A percentile compares a stretch with the other conserved stretches of the same genome.
Evolutionary conservation across 1,140 invertebrate genomes (phyloP).

Genomic region (Anastrepha ludens): DNA sequence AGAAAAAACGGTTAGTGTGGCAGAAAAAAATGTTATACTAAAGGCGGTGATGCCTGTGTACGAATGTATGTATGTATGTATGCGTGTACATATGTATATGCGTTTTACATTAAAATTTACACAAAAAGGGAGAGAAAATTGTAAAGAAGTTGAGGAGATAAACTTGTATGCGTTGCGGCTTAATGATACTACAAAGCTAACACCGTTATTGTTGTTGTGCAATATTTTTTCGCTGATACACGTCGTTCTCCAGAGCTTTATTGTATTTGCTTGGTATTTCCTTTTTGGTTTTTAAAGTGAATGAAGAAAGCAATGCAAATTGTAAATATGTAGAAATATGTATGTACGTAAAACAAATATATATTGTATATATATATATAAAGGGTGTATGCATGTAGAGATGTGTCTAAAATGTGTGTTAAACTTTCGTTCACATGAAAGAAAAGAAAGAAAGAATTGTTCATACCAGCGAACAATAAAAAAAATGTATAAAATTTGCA

Average conservation of each 20-base stretch:
- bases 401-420: not conserved
- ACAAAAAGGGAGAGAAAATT: slow-evolving; percentile 16
- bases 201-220: not conserved
- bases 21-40: not conserved
- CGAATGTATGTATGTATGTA: not conserved
- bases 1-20: slow-evolving; percentile 18
- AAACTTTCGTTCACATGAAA: slow-evolving; percentile 19
- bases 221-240: not conserved
- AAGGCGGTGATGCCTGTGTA: not conserved
- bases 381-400: not conserved
- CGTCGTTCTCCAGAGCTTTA: not conserved
- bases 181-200: not conserved
- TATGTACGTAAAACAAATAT: not conserved
- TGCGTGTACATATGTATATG: not conserved
- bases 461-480: not conserved
- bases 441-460: not conserved
- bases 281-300: not conserved
- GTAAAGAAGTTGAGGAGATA: not conserved
- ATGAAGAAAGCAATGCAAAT: slow-evolving; percentile 29
- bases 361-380: not conserved
- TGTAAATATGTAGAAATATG: not conserved
- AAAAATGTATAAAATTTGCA: not conserved
- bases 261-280: not conserved
- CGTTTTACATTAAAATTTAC: not conserved
- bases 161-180: not conserved